phyloP scores from a whole-genome alignment of 2,888 invertebrate species.

The Caenorhabditis doughertyi region DNA sequence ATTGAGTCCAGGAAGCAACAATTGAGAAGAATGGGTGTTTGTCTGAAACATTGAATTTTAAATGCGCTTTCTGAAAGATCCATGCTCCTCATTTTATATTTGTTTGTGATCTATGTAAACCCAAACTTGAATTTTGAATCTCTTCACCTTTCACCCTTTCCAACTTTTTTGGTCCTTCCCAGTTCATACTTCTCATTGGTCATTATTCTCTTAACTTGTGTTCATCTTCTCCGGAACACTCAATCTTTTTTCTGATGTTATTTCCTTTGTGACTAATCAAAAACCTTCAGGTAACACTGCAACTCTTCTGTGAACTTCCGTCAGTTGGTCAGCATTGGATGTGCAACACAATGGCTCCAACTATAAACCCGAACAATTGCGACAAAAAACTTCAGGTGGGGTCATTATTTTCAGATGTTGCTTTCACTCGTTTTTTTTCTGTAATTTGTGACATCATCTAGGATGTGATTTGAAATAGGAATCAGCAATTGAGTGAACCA shows the following conservation, averaged over 20 bases:
- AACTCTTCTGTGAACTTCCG: slow-evolving; percentile 21
- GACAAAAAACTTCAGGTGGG: slow-evolving; percentile 23
- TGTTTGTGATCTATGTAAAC: background rate
- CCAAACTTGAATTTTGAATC: background rate
- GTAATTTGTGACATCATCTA: slow-evolving; percentile 34
- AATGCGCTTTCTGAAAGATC: background rate
- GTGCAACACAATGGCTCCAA: slow-evolving; percentile 45
- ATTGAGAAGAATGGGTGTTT: background rate
- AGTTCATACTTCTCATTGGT: slow-evolving; percentile 12
- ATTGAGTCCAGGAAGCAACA: slow-evolving; percentile 17
- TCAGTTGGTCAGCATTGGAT: slow-evolving; percentile 41
- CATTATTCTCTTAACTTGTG: background rate
- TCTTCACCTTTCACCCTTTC: background rate
- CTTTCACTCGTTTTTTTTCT: background rate
- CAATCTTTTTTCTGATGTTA: slow-evolving; percentile 10
- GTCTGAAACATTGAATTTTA: background rate
- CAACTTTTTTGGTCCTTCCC: background rate
- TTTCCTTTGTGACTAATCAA: slow-evolving; percentile 1
- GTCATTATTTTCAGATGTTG: background rate
- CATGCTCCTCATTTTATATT: background rate
- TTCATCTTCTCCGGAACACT: slow-evolving; percentile 2
- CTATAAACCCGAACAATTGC: slow-evolving; percentile 33
- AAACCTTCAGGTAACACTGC: slow-evolving; percentile 36
- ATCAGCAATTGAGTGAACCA: slow-evolving; percentile 1
- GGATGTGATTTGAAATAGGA: background rate